A percentile compares a stretch with the other conserved stretches of the same genome.
Evolutionary conservation across 2,888 invertebrate species (phyloP).

Genomic region (Stratiomys singularior): DNA sequence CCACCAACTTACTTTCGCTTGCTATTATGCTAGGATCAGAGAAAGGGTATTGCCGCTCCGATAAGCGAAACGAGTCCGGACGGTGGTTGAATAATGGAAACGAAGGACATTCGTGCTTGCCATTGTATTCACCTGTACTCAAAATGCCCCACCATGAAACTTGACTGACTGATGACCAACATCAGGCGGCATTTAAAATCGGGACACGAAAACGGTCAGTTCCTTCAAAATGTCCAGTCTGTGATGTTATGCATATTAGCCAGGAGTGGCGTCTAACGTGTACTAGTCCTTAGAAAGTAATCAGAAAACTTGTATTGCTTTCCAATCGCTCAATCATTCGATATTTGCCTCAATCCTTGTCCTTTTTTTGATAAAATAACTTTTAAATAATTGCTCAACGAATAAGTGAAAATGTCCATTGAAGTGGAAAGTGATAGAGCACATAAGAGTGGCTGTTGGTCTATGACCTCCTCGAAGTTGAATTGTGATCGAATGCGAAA

Average conservation of each 20-base stretch:
- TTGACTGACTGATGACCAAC: constrained; percentile 11
- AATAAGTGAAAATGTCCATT: constrained; percentile 24
- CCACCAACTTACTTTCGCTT: background rate
- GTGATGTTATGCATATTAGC: constrained; percentile 53
- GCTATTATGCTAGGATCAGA: no score
- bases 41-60: background rate
- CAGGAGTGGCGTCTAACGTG: no score
- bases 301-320: background rate
- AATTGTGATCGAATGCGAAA: constrained; percentile 51
- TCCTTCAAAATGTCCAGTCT: constrained; percentile 52
- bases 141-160: background rate
- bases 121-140: background rate
- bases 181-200: background rate
- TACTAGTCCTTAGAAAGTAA: background rate
- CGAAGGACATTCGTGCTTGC: constrained; percentile 41
- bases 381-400: background rate
- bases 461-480: constrained; percentile 46
- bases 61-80: constrained; percentile 18
- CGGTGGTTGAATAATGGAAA: constrained; percentile 23
- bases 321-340: background rate
- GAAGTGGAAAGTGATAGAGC: constrained; percentile 27
- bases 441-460: constrained; percentile 3
- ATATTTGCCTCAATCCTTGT: background rate
- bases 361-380: background rate
- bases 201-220: constrained; percentile 39